Percentiles rank a stretch among this genome's conserved stretches.
phyloP scores from a whole-genome alignment of 2,113 vertebrate species.

The Erythrolamprus reginae region DNA sequence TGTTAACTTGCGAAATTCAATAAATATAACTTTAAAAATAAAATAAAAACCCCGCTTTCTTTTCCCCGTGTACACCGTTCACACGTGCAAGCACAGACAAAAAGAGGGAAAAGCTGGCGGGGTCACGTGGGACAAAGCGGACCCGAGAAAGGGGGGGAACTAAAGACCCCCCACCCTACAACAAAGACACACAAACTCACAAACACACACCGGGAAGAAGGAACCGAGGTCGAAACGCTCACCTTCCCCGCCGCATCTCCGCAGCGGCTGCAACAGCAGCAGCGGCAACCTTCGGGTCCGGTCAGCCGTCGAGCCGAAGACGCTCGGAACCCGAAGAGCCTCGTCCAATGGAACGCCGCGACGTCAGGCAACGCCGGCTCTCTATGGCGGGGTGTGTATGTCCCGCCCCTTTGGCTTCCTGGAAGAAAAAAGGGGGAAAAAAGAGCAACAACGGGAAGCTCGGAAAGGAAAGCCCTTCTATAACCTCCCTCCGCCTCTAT shows the following conservation, averaged over 20 bases:
- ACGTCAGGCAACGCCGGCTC: background rate
- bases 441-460: background rate
- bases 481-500: background rate
- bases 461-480: rapidly evolving
- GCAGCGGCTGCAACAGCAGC: background rate
- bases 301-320: background rate
- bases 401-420: background rate
- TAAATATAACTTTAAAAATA: no score
- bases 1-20: no score
- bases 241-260: background rate
- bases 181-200: no score
- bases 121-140: background rate
- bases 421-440: background rate
- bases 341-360: background rate
- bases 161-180: no score
- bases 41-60: no score
- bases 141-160: background rate
- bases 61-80: background rate
- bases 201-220: rapidly evolving
- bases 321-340: background rate
- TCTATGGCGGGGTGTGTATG: no score
- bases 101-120: background rate
- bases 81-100: background rate
- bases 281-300: background rate
- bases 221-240: background rate